Percentiles rank a stretch among this genome's conserved stretches.
These are phyloP conservation scores for Machimus atricapillus DNA, from an alignment of 2,888 invertebrate genomes.

Conservation along the genomic window DNA sequence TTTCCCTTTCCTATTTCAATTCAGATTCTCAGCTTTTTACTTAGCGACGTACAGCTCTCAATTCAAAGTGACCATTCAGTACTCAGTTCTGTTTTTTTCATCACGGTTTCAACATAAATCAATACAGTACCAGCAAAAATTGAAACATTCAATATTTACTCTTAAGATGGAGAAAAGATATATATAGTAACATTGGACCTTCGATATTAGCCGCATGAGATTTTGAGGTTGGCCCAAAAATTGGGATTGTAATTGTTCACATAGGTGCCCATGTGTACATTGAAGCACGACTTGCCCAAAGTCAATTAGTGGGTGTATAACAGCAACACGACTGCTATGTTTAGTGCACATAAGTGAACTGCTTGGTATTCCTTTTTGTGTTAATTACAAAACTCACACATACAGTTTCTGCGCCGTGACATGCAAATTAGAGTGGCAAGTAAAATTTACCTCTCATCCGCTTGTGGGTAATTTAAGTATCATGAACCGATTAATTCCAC, in stretches of 20 bases:
- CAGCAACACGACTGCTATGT: background rate
- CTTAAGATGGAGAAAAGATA: background rate
- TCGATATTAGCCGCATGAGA: background rate
- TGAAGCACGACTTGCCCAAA: background rate
- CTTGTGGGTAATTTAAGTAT: conserved; percentile 4
- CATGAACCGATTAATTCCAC: conserved; percentile 13
- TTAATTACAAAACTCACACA: conserved; percentile 16
- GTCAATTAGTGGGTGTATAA: conserved; percentile 1
- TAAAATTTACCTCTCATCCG: background rate
- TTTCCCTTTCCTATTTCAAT: background rate
- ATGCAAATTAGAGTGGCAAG: conserved; percentile 1
- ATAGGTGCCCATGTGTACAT: background rate
- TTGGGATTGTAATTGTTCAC: background rate
- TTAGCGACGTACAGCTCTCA: background rate
- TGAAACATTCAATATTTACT: background rate
- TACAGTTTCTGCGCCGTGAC: background rate
- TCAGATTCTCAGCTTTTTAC: background rate
- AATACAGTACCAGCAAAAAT: background rate
- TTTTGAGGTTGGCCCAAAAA: background rate
- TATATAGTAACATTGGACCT: background rate
- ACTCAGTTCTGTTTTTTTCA: background rate
- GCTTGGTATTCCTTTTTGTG: background rate
- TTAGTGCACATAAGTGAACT: background rate
- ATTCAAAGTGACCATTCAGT: background rate
- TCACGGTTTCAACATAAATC: background rate